Evolutionary conservation across 2,113 vertebrate genomes (phyloP).

Genomic region (Dasyprocta punctata): DNA sequence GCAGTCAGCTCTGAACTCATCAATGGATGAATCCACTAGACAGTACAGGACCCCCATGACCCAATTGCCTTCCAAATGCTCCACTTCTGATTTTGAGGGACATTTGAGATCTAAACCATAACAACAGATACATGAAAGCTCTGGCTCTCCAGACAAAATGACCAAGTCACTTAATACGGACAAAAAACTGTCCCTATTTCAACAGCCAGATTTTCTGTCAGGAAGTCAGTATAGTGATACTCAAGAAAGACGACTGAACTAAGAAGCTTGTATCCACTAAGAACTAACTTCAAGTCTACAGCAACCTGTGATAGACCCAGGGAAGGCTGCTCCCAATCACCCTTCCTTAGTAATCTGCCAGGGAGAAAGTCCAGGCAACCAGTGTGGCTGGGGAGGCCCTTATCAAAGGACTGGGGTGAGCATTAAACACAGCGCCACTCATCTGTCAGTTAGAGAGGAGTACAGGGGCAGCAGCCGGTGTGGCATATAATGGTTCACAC

Average conservation of each 20-base stretch:
- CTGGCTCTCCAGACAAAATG: neutral
- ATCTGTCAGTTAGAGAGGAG: neutral
- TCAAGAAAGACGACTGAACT: neutral
- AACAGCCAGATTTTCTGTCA: neutral
- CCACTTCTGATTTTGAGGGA: neutral
- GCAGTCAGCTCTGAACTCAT: neutral
- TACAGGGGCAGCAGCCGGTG: neutral
- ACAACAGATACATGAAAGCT: neutral
- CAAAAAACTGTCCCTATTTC: neutral
- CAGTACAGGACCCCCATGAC: neutral
- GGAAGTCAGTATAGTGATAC: neutral
- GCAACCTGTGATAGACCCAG: neutral
- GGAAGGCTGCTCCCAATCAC: neutral
- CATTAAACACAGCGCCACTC: neutral
- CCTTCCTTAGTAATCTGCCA: neutral
- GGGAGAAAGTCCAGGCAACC: neutral
- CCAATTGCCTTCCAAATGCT: neutral
- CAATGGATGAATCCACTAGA: neutral
- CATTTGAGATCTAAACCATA: neutral
- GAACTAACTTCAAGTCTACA: neutral
- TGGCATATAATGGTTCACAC: fast-evolving
- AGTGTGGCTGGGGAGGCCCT: neutral
- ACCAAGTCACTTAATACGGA: neutral
- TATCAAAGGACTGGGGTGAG: neutral
- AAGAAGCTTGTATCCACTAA: neutral